These are phyloP conservation scores for Lerista edwardsae DNA, from an alignment of 2,797 vertebrate species.

Conservation along the genomic window DNA sequence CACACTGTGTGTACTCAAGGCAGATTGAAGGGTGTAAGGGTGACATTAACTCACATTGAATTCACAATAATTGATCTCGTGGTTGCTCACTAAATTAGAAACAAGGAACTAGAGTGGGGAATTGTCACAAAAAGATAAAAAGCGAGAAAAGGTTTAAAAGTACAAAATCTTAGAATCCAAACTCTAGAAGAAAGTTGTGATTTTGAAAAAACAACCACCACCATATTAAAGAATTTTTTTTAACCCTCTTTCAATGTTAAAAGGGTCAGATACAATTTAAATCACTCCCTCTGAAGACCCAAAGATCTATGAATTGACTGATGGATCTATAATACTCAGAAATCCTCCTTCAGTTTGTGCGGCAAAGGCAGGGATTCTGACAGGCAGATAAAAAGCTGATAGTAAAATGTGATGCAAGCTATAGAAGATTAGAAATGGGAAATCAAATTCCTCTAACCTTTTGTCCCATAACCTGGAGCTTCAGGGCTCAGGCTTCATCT, in stretches of 20 bases:
- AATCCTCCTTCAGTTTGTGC: background rate
- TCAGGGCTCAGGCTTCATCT: constrained; percentile 23
- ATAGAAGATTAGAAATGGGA: constrained; percentile 42
- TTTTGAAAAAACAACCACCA: constrained; percentile 7
- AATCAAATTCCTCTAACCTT: constrained; percentile 42
- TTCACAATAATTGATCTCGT: background rate
- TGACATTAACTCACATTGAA: background rate
- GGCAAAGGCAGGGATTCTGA: constrained; percentile 28
- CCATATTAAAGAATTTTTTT: constrained; percentile 12
- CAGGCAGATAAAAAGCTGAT: constrained; percentile 22
- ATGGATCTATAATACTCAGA: constrained; percentile 36
- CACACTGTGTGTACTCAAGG: background rate
- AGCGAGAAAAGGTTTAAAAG: background rate
- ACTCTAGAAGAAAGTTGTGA: constrained; percentile 17
- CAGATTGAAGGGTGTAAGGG: background rate
- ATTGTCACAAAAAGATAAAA: constrained; percentile 7
- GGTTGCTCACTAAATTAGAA: background rate
- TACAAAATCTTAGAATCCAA: constrained; percentile 27
- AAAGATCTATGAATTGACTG: constrained; percentile 3
- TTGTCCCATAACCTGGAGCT: constrained; percentile 15
- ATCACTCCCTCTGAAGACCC: constrained; percentile 33
- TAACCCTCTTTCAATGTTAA: constrained; percentile 30
- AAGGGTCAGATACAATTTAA: constrained; percentile 1
- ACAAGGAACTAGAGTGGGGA: background rate
- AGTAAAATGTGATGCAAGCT: constrained; percentile 42